phyloP scores from a whole-genome alignment of 2,888 invertebrate species.

The Spodoptera picta region DNA sequence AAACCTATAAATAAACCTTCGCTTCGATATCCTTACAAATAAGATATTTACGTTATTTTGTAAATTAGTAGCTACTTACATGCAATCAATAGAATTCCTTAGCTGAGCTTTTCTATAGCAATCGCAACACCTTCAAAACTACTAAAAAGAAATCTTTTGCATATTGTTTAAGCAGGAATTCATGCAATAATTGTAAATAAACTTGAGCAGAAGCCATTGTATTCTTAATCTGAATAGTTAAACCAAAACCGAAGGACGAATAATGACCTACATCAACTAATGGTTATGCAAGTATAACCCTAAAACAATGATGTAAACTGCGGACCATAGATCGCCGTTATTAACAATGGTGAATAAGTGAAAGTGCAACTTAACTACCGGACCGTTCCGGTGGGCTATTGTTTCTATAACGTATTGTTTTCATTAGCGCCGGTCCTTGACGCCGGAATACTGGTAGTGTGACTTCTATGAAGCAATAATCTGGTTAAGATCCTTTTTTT shows the following conservation, averaged over 20 bases:
- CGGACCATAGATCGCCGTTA: conserved; percentile 75
- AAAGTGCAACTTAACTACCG: conserved; percentile 83
- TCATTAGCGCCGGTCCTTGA: conserved; percentile 79
- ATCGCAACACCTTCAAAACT: too few relatives aligned
- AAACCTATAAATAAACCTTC: too few relatives aligned
- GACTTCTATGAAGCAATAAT: conserved; percentile 41
- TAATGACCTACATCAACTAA: conserved; percentile 53
- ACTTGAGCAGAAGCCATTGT: conserved; percentile 19
- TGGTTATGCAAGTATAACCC: conserved; percentile 69
- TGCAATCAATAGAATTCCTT: too few relatives aligned
- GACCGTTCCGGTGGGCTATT: conserved; percentile 79
- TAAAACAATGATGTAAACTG: conserved; percentile 71
- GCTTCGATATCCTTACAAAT: too few relatives aligned
- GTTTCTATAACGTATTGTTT: conserved; percentile 83
- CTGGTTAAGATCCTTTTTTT: too few relatives aligned
- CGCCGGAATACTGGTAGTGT: conserved; percentile 66
- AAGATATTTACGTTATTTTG: too few relatives aligned
- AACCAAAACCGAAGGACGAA: conserved; percentile 40
- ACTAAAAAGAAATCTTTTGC: too few relatives aligned
- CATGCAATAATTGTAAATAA: conserved; percentile 4
- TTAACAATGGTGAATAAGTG: conserved; percentile 82
- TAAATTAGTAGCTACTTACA: too few relatives aligned
- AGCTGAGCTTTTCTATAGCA: too few relatives aligned
- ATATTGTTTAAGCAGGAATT: not conserved
- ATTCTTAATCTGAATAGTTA: conserved; percentile 5